phyloP scores from a whole-genome alignment of 2,888 invertebrate genomes.

The Phyto melanocephala region DNA sequence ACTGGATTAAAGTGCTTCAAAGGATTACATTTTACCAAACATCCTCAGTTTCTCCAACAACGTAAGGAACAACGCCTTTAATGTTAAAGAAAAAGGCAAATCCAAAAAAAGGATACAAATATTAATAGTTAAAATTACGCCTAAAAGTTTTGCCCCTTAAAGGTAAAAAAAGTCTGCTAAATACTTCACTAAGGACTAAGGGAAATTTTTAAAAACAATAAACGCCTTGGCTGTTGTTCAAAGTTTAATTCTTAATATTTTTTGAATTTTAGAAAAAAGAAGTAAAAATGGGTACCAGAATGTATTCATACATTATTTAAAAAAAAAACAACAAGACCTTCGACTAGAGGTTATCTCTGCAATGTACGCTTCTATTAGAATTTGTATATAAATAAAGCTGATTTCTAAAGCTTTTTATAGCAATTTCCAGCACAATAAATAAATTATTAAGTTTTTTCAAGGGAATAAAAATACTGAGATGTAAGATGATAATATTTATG shows the following conservation, averaged over 20 bases:
- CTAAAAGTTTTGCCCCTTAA: not conserved
- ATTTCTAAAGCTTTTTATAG: not conserved
- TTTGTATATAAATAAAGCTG: not conserved
- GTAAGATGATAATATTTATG: no score
- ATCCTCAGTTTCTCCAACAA: no score
- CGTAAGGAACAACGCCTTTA: not conserved
- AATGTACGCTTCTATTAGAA: constrained; percentile 9
- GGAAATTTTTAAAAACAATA: not conserved
- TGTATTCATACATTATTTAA: not conserved
- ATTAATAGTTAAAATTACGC: not conserved
- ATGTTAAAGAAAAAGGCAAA: not conserved
- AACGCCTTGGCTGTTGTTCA: not conserved
- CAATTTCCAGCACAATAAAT: not conserved
- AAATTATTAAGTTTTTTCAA: not conserved
- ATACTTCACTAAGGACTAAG: not conserved
- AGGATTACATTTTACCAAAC: constrained; percentile 18
- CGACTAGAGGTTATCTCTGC: constrained; percentile 7
- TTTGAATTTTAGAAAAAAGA: no score
- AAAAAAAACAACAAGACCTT: not conserved
- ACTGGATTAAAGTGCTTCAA: constrained; percentile 23
- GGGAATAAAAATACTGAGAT: no score
- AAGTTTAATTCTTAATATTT: not conserved
- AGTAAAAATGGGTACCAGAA: no score
- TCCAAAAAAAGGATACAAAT: not conserved
- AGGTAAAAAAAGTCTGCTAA: not conserved